phyloP scores from a whole-genome alignment of 2,113 vertebrate species.

The Aplodontia rufa region DNA sequence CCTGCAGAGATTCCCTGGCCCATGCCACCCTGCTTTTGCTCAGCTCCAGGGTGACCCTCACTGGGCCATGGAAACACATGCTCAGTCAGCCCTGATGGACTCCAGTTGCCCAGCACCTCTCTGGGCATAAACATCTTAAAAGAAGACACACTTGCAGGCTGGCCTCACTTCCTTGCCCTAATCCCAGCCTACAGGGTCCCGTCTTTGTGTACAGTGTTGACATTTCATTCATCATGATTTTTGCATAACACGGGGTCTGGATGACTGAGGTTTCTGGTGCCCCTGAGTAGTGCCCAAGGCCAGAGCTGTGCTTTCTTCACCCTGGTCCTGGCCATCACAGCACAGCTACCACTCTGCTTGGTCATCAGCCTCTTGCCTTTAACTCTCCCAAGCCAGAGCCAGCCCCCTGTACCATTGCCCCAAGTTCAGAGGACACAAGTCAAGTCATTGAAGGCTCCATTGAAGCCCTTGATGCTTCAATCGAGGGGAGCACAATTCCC shows the following conservation, averaged over 20 bases:
- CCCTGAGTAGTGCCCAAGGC: not conserved
- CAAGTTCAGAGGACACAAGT: not conserved
- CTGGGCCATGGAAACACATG: fast-evolving
- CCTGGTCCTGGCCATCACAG: too few species aligned
- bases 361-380: not conserved
- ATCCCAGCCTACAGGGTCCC: fast-evolving
- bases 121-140: not conserved
- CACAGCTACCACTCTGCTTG: too few species aligned
- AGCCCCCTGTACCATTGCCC: not conserved
- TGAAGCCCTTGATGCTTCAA: not conserved
- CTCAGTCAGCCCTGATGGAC: not conserved
- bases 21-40: not conserved
- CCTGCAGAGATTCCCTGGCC: not conserved
- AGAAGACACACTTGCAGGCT: fast-evolving
- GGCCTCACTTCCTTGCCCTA: not conserved
- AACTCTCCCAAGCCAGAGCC: not conserved
- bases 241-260: too few species aligned
- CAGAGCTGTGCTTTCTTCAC: not conserved
- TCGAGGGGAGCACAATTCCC: not conserved
- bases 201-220: not conserved
- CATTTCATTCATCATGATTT: not conserved
- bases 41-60: fast-evolving
- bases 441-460: not conserved
- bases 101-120: not conserved
- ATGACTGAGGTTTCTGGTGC: too few species aligned